These are phyloP conservation scores for Rhinogobio ventralis DNA, from an alignment of 2,797 vertebrate species.

Conservation along the genomic window DNA sequence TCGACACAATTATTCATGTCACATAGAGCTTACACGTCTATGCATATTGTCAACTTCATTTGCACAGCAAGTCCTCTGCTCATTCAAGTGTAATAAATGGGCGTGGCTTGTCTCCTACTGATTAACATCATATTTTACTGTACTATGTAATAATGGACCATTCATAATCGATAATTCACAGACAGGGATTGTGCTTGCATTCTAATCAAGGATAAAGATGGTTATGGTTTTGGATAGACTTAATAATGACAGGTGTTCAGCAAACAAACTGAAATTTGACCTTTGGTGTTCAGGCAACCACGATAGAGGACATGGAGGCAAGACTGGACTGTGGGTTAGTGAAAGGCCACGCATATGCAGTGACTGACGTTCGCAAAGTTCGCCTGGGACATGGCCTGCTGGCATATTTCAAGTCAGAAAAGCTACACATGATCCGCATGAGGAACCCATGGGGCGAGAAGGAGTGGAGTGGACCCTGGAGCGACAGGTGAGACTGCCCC, in stretches of 20 bases:
- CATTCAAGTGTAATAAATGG: conserved; percentile 30
- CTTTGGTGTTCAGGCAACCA: conserved; percentile 77
- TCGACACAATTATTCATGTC: conserved; percentile 9
- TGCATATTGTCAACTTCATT: conserved; percentile 44
- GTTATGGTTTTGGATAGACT: conserved; percentile 20
- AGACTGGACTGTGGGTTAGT: conserved; percentile 90
- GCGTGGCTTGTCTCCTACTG: conserved; percentile 1
- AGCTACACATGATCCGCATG: conserved; percentile 96
- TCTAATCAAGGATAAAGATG: conserved; percentile 17
- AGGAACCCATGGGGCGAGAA: conserved; percentile 95
- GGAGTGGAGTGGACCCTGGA: conserved; percentile 97
- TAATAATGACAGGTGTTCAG: neutral
- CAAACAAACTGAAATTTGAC: neutral
- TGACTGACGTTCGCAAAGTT: conserved; percentile 91
- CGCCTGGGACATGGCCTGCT: conserved; percentile 90
- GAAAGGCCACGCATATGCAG: conserved; percentile 94
- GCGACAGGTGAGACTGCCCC: conserved; percentile 85
- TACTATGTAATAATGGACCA: conserved; percentile 10
- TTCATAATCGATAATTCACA: conserved; percentile 23
- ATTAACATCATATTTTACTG: conserved; percentile 35
- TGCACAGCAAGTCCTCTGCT: conserved; percentile 5
- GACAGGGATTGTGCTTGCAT: conserved; percentile 2
- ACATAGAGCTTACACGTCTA: conserved; percentile 16
- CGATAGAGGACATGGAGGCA: conserved; percentile 90
- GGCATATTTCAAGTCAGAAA: conserved; percentile 93